These are phyloP conservation scores for Notodonta ziczac DNA, from an alignment of 2,888 invertebrate species.

Conservation along the genomic window DNA sequence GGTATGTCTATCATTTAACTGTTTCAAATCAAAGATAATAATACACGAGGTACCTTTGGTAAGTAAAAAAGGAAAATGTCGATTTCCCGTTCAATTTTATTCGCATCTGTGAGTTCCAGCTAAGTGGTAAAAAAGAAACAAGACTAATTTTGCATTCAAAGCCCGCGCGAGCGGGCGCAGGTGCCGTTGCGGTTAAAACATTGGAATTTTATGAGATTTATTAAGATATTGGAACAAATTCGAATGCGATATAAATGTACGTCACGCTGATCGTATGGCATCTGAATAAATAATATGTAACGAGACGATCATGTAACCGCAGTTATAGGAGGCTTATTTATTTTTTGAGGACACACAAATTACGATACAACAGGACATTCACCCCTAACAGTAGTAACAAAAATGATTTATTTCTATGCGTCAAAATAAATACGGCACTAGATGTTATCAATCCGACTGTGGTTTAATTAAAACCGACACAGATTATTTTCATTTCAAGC, in stretches of 20 bases:
- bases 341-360: constrained; percentile 25
- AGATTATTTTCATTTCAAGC: constrained; percentile 11
- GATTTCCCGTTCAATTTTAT: constrained; percentile 75
- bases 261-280: constrained; percentile 29
- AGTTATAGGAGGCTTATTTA: constrained; percentile 26
- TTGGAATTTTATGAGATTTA: constrained; percentile 82
- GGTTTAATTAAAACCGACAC: constrained; percentile 30
- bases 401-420: constrained; percentile 29
- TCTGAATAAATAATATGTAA: constrained; percentile 40
- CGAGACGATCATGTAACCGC: constrained; percentile 29
- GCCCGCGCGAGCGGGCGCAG: constrained; percentile 74
- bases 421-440: constrained; percentile 19
- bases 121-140: constrained; percentile 84
- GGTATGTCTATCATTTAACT: background rate
- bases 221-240: constrained; percentile 76
- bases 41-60: constrained; percentile 45
- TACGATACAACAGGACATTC: constrained; percentile 14
- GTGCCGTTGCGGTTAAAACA: constrained; percentile 79
- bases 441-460: constrained; percentile 7
- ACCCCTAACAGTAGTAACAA: constrained; percentile 21
- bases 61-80: constrained; percentile 62
- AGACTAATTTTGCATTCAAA: constrained; percentile 82
- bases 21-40: constrained; percentile 37
- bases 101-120: constrained; percentile 69
- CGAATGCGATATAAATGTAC: constrained; percentile 53